These are phyloP conservation scores for Mylabris sibirica DNA, from an alignment of 2,888 invertebrate species.

Conservation along the genomic window DNA sequence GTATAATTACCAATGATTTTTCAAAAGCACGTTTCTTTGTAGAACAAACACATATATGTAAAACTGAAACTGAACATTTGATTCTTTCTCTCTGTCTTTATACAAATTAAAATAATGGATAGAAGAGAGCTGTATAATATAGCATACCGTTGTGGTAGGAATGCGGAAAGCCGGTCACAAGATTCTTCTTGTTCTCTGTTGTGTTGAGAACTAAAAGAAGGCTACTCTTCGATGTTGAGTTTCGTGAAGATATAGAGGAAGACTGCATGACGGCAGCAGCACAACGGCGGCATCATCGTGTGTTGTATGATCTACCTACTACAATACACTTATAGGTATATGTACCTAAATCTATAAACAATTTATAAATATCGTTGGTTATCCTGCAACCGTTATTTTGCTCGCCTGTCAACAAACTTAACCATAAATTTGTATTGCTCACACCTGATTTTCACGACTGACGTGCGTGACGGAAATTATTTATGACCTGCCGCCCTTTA, in stretches of 20 bases:
- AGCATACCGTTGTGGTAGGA: conserved; percentile 33
- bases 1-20: conserved; percentile 37
- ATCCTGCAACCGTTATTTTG: conserved; percentile 32
- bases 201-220: background rate
- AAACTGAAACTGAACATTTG: background rate
- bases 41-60: no score
- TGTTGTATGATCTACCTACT: conserved; percentile 37
- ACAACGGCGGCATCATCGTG: conserved; percentile 30
- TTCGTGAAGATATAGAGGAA: conserved; percentile 28
- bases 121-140: conserved; percentile 26
- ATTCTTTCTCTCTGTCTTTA: background rate
- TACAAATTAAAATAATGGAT: conserved; percentile 26
- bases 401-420: conserved; percentile 27
- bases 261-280: conserved; percentile 37
- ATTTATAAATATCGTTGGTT: background rate
- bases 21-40: conserved; percentile 26
- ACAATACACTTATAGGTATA: conserved; percentile 35
- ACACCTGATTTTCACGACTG: conserved; percentile 26
- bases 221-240: background rate
- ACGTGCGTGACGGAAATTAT: conserved; percentile 28
- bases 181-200: background rate
- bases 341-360: conserved; percentile 1
- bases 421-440: conserved; percentile 30
- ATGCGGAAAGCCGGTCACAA: conserved; percentile 34
- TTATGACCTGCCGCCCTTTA: conserved; percentile 26